Percentiles rank a stretch among this genome's conserved stretches.
These are phyloP conservation scores for Pterocles burchelli DNA, from an alignment of 2,113 vertebrate species.

Conservation along the genomic window DNA sequence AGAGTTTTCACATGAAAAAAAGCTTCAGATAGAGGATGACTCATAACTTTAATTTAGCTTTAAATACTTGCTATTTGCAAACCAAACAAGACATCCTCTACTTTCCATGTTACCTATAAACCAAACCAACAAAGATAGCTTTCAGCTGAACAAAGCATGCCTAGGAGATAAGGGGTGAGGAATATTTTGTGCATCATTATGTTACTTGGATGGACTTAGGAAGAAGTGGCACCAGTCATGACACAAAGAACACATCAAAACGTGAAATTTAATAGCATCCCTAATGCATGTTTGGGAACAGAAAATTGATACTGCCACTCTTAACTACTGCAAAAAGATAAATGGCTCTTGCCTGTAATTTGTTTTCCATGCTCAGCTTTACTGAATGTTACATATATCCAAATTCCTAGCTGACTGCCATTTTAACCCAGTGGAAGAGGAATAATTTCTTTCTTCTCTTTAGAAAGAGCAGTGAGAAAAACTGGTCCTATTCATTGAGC, in stretches of 20 bases:
- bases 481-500: background rate
- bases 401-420: background rate
- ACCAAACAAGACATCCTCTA: slow-evolving; percentile 34
- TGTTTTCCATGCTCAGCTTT: background rate
- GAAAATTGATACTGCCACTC: background rate
- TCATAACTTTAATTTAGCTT: slow-evolving; percentile 45
- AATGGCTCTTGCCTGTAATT: background rate
- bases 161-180: background rate
- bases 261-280: background rate
- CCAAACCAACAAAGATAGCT: slow-evolving; percentile 24
- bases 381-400: background rate
- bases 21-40: slow-evolving; percentile 26
- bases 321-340: background rate
- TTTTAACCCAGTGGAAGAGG: background rate
- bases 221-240: background rate
- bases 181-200: background rate
- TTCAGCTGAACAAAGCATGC: slow-evolving; percentile 6
- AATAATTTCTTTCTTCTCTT: background rate
- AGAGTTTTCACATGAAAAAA: slow-evolving; percentile 17
- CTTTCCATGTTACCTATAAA: background rate
- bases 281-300: background rate
- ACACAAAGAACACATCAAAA: background rate
- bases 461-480: background rate
- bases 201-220: background rate
- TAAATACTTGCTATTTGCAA: slow-evolving; percentile 52